Base-by-base conservation (phyloP, 1,140 invertebrate species). In the Polyergus mexicanus region DNA sequence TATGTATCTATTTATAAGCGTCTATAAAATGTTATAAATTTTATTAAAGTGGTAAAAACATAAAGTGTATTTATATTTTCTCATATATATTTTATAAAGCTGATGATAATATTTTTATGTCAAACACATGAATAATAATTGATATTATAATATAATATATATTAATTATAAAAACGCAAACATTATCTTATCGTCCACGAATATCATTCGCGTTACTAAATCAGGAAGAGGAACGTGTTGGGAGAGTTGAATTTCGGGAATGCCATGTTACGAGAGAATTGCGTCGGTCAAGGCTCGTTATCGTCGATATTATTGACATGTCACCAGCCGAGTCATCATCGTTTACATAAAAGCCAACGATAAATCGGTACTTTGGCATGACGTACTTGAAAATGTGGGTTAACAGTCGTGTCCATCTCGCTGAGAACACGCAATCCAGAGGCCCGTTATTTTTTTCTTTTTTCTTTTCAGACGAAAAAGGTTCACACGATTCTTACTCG, bases 381-480 rank as follows among this genome's bases (percentile, higher is more conserved):
- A 72, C 58, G 75, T 81, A 81, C 85, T 90, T 85, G 72, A 89
- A 81, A 89, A 90, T 90, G 51, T 90, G 54, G 89, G 88, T 90
- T 78, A 90, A 90, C 89, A 75, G 76, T 75, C 65, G 81, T 71
- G 63, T 84, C 83, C 81, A 83, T 88, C 78, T 88, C 25, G 19
- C 74, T 25, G 58, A n/a, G 54, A 11, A 60, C 84, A 32, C 68
- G 66, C n/a, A 72, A 62, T 81, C 66, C 19, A 62, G 60, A 25
- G n/a, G 28, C 19, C 25, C 66, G 32, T 60, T 77, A 38, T 65
- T 32, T 54, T n/a, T 71, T 56, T 19, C 76, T 25, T 32, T 19
- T 80, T 25, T 32, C 80, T 76, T 84, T 88, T 80, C 13, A 35
- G 35, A 32, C 19, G 35, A 22, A 60, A 76, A 85, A 90, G 77